Evolutionary conservation across 1,140 invertebrate genomes (phyloP).

Genomic region (Paraescarpia echinospica): DNA sequence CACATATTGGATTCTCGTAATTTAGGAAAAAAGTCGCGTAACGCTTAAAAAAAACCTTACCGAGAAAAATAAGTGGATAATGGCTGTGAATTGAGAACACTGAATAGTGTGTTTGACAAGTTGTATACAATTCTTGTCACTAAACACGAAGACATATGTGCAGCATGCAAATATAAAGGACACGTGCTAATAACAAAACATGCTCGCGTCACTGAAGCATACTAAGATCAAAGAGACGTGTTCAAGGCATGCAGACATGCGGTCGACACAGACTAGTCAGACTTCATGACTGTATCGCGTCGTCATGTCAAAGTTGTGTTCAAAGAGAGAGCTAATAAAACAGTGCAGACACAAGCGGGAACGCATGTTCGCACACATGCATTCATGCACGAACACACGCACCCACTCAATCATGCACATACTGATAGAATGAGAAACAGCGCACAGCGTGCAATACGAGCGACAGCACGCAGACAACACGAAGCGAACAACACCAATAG

Average conservation of each 20-base stretch:
- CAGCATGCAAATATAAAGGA: not conserved
- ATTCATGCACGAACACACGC: not conserved
- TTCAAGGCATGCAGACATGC: not conserved
- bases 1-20: not conserved
- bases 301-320: not conserved
- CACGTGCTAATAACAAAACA: not conserved
- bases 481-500: not conserved
- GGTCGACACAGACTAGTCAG: not conserved
- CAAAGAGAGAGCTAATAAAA: not conserved
- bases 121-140: not conserved
- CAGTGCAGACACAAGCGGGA: not conserved
- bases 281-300: too few species aligned
- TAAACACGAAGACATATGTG: not conserved
- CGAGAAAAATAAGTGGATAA: not conserved
- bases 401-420: too few species aligned
- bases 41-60: not conserved
- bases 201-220: not conserved
- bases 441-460: not conserved
- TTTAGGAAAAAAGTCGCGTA: not conserved
- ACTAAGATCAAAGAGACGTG: not conserved
- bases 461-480: constrained; percentile 10
- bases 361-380: not conserved
- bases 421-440: not conserved
- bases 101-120: not conserved
- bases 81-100: not conserved